A percentile compares a stretch with the other conserved stretches of the same genome.
These are phyloP conservation scores for Istiophorus platypterus DNA, from an alignment of 2,113 vertebrate species.

Conservation along the genomic window DNA sequence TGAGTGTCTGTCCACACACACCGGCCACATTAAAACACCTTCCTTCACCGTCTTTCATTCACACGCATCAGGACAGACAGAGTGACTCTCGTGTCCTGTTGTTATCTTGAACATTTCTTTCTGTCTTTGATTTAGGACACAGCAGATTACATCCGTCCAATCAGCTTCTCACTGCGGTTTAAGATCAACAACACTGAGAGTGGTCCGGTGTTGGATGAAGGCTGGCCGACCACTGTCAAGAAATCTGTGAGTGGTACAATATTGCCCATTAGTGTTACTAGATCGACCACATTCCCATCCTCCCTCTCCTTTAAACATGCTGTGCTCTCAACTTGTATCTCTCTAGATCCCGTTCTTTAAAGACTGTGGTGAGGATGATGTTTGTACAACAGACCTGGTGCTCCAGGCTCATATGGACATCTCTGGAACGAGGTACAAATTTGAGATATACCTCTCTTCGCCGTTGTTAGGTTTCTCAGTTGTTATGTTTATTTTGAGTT, in stretches of 20 bases:
- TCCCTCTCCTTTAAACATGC: not conserved
- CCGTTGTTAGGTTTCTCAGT: not conserved
- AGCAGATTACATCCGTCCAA: constrained; percentile 92
- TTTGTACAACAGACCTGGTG: constrained; percentile 90
- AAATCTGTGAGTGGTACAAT: constrained; percentile 86
- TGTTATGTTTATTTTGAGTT: too few species aligned
- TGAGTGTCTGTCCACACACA: constrained; percentile 74
- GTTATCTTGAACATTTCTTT: not conserved
- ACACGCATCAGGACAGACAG: not conserved
- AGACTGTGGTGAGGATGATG: constrained; percentile 94
- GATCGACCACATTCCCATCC: not conserved
- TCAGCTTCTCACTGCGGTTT: constrained; percentile 89
- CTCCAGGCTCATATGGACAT: constrained; percentile 89
- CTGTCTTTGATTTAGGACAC: constrained; percentile 86
- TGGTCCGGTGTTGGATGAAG: constrained; percentile 89
- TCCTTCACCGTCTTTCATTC: not conserved
- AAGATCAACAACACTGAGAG: constrained; percentile 87
- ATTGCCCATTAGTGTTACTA: not conserved
- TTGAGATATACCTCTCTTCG: not conserved
- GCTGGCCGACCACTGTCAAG: constrained; percentile 84
- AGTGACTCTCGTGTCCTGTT: not conserved
- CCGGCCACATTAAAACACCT: not conserved
- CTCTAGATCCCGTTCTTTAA: constrained; percentile 94
- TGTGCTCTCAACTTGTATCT: not conserved
- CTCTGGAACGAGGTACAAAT: constrained; percentile 87